Percentiles rank a stretch among this genome's conserved stretches.
phyloP scores from a whole-genome alignment of 1,140 invertebrate genomes.

The Myzus persicae region DNA sequence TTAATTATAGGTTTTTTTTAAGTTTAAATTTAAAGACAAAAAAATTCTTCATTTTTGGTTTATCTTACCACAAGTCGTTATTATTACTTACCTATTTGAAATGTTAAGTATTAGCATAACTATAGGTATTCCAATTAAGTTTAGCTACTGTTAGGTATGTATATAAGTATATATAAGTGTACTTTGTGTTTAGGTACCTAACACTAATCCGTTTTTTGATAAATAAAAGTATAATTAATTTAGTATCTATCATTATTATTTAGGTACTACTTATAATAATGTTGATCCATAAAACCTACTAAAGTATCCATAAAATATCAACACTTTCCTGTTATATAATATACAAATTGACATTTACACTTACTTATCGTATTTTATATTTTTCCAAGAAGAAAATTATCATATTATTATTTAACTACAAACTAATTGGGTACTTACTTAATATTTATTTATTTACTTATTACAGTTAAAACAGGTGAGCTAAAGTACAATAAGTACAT shows the following conservation, averaged over 20 bases:
- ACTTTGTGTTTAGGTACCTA: neutral
- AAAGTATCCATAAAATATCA: no score
- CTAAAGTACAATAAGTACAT: neutral
- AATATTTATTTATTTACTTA: no score
- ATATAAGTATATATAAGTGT: neutral
- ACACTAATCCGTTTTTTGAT: neutral
- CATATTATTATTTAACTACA: no score
- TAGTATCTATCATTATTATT: neutral
- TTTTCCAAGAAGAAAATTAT: neutral
- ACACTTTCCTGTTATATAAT: neutral
- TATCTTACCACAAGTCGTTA: neutral
- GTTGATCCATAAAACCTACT: neutral
- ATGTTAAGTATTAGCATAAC: neutral
- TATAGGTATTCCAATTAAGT: neutral
- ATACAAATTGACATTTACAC: neutral
- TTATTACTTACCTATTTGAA: conserved; percentile 8
- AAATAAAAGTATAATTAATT: neutral
- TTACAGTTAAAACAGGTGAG: no score
- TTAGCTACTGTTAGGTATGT: neutral
- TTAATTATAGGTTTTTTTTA: neutral
- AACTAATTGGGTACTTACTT: no score
- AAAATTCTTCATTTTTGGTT: neutral
- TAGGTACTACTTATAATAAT: neutral
- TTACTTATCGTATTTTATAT: neutral
- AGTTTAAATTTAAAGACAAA: neutral